Percentiles rank a stretch among this genome's conserved stretches.
Evolutionary conservation across 2,888 invertebrate species (phyloP).

Genomic region (Adelognathus sp.): DNA sequence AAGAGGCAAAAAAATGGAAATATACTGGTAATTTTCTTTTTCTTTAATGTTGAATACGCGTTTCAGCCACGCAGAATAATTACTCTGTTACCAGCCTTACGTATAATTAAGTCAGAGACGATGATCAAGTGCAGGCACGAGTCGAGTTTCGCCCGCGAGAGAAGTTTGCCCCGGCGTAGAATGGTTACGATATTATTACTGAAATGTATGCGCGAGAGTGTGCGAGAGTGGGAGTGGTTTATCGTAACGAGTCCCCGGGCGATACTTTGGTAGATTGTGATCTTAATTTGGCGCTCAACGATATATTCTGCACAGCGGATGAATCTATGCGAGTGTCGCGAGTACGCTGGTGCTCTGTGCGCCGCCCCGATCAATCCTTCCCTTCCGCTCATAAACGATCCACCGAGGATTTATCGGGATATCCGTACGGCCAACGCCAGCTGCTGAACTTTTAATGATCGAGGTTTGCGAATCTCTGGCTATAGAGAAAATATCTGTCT

Average conservation of each 20-base stretch:
- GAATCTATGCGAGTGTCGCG: background rate
- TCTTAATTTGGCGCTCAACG: constrained; percentile 12
- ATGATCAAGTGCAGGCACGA: constrained; percentile 10
- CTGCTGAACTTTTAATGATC: constrained; percentile 1
- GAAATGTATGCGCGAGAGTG: background rate
- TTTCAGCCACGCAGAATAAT: background rate
- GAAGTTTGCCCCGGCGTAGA: background rate
- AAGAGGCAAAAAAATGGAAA: background rate
- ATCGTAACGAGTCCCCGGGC: constrained; percentile 17
- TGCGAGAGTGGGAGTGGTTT: background rate
- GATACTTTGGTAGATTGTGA: constrained; percentile 15
- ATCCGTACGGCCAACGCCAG: background rate
- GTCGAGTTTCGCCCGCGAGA: background rate
- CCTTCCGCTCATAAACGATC: background rate
- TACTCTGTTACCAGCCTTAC: background rate
- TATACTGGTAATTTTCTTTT: background rate
- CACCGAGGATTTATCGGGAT: background rate
- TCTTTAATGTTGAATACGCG: background rate
- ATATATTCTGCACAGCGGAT: background rate
- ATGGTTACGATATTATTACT: constrained; percentile 3
- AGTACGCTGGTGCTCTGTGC: background rate
- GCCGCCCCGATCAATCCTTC: background rate
- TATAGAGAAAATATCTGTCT: too few species aligned
- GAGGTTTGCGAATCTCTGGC: constrained; percentile 21
- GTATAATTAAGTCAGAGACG: constrained; percentile 6